phyloP scores from a whole-genome alignment of 92 coral and sea anemone species.

The Parazoanthus swiftii region DNA sequence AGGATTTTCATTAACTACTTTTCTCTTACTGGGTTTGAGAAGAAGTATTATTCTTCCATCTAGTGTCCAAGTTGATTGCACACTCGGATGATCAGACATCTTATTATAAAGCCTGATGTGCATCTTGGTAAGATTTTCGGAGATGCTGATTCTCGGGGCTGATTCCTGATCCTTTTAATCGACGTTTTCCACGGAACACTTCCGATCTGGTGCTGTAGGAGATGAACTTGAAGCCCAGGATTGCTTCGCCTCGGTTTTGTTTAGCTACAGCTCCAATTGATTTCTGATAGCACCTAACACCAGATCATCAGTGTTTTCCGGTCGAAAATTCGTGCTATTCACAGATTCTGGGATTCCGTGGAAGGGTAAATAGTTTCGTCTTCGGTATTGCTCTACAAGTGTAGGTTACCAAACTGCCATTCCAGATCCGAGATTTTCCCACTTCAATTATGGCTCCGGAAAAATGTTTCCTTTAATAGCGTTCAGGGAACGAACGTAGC shows the following conservation, averaged over 20 bases:
- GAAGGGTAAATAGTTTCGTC: slow-evolving; percentile 13
- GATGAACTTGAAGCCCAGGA: slow-evolving; percentile 24
- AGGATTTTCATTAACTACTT: slow-evolving; percentile 16
- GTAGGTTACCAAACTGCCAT: too few relatives aligned
- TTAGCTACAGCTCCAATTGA: not conserved
- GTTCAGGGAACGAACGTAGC: too few relatives aligned
- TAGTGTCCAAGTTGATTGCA: not conserved
- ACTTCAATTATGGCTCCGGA: too few relatives aligned
- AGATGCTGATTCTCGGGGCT: not conserved
- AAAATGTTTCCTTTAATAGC: too few relatives aligned
- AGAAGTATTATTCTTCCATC: slow-evolving; percentile 14
- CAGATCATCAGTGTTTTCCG: not conserved
- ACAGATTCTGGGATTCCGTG: slow-evolving; percentile 18
- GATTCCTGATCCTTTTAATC: slow-evolving; percentile 49
- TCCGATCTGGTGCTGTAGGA: slow-evolving; percentile 12
- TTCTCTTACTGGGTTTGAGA: not conserved
- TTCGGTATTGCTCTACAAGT: slow-evolving; percentile 9
- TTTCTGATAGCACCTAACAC: slow-evolving; percentile 7
- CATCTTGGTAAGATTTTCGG: slow-evolving; percentile 36
- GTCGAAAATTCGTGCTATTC: not conserved
- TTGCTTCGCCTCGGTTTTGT: not conserved
- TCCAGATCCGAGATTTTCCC: too few relatives aligned
- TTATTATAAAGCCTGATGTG: slow-evolving; percentile 14
- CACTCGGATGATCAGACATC: not conserved
- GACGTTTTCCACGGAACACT: slow-evolving; percentile 29